Base-by-base conservation (phyloP, 2,113 vertebrate species). In the Astatotilapia flaviijosephi region DNA sequence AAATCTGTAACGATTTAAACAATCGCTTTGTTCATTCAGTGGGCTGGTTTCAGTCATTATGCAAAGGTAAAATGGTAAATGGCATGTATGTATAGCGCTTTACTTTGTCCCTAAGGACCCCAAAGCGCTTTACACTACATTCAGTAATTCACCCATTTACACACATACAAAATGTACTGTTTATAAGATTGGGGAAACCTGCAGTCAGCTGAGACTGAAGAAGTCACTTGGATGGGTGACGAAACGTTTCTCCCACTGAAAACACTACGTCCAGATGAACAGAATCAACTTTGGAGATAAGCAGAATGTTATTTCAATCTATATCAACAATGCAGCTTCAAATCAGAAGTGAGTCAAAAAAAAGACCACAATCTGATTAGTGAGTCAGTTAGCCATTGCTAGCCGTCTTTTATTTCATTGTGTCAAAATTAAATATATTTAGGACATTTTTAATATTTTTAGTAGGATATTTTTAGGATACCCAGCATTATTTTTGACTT, bases 231-330 rank as follows among this genome's bases (percentile, higher is more conserved):
- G 13, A 58, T 58, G 55, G 5, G 55, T 58, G 23, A 58, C 11
- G 2, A 55, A 55, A 55, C 7, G 7, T 58, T 58, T 58, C 55
- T 58, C 23, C 55, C 55, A 58, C 55, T 56, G 23, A 56, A 58
- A 58, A 58, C 55, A 28, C 55, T 15, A 28, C 1, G 1, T 58
- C 55, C 55, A 58, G 13, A 58, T 58, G 13, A 58, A 58, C 55
- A 58, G 55, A 0, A 31, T 31, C 26, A 58, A 58, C 55, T 58
- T 58, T 58, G 26, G 55, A 58, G 26, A 58, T 58, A 58, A 58
- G 55, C 55, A 58, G 5, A 58, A 58, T 58, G 55, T 58, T 58
- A 31, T 58, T 58, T 58, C 26, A 58, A 58, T 31, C 55, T 58
- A 58, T 45, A 3, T 70, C 62, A 5, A 9, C 33, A 37, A 68